These are phyloP conservation scores for Eutrigla gurnardus DNA, from an alignment of 2,797 vertebrate genomes.

Conservation along the genomic window DNA sequence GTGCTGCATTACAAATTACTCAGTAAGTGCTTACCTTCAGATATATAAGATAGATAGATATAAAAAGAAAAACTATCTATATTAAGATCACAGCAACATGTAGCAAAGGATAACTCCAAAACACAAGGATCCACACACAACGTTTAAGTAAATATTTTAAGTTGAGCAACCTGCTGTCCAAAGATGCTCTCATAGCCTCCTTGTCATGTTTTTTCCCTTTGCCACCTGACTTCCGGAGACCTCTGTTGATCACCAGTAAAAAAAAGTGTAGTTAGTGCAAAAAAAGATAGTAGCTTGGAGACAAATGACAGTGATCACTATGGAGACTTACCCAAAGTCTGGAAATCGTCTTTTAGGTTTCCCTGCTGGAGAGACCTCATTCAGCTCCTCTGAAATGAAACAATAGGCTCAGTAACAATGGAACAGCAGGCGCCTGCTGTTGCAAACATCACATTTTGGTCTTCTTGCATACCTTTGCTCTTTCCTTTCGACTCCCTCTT, in stretches of 20 bases:
- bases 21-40: neutral
- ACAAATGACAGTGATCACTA: neutral
- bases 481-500: constrained; percentile 91
- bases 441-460: neutral
- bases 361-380: constrained; percentile 82
- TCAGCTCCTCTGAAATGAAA: constrained; percentile 86
- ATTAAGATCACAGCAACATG: neutral
- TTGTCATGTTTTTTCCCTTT: constrained; percentile 94
- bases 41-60: neutral
- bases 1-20: neutral
- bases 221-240: constrained; percentile 93
- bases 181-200: constrained; percentile 87
- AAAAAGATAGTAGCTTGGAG: neutral
- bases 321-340: constrained; percentile 90
- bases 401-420: constrained; percentile 5
- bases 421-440: neutral
- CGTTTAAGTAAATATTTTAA: neutral
- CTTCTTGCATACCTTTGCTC: constrained; percentile 80
- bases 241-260: constrained; percentile 77
- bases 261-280: neutral
- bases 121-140: neutral
- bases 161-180: constrained; percentile 89
- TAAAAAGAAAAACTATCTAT: too few relatives aligned
- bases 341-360: constrained; percentile 93
- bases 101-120: neutral